Conservation (phyloP, 1,140 invertebrate genomes). For the Latrodectus geometricus region DNA sequence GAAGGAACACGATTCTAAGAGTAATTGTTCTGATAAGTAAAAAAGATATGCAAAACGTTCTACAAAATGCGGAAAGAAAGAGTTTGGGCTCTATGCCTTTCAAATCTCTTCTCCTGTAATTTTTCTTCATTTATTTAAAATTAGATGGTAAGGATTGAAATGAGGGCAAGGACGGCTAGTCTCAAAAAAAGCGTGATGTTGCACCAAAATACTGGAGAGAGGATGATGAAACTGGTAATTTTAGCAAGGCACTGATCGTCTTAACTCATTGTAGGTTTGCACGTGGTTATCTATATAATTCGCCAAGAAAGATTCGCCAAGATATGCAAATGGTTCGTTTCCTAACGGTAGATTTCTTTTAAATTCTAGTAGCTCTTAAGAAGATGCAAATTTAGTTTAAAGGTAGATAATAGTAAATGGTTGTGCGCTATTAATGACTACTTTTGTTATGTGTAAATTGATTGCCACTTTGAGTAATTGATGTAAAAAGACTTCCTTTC, state of each 20-base stretch:
- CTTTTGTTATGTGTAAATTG: no score
- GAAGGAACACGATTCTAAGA: neutral
- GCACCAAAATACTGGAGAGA: slow-evolving; percentile 21
- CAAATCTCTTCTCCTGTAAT: neutral
- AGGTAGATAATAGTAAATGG: no score
- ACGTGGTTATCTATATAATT: neutral
- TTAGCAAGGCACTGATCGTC: slow-evolving; percentile 37
- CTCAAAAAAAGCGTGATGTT: slow-evolving; percentile 56
- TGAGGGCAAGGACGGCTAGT: slow-evolving; percentile 51
- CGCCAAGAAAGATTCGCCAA: no score
- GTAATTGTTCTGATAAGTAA: neutral
- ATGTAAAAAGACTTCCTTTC: no score
- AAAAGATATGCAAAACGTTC: no score
- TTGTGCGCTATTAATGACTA: no score
- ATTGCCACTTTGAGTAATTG: neutral
- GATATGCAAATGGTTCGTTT: no score
- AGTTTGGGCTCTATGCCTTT: neutral
- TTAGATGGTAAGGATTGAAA: slow-evolving; percentile 26
- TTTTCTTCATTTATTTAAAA: slow-evolving; percentile 24
- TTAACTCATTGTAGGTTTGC: slow-evolving; percentile 35
- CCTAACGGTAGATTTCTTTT: no score
- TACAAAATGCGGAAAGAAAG: neutral
- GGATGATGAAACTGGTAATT: slow-evolving; percentile 51
- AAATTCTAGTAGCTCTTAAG: no score
- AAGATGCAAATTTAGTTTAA: no score